phyloP scores from a whole-genome alignment of 2,113 vertebrate species.

The Thryonomys swinderianus region DNA sequence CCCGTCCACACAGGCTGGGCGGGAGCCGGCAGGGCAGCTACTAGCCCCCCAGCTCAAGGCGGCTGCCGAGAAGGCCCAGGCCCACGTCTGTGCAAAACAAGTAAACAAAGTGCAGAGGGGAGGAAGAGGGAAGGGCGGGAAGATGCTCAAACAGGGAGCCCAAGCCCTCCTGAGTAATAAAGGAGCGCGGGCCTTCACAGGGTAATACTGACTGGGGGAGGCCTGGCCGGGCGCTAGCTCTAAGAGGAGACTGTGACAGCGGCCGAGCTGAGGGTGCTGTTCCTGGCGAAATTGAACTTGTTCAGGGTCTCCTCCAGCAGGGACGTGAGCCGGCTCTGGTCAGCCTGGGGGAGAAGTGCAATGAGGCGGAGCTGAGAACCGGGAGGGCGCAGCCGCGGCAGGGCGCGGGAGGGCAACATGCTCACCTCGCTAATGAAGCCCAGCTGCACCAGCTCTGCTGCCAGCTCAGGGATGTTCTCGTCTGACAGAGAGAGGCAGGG shows the following conservation, averaged over 20 bases:
- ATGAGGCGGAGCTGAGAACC: not conserved
- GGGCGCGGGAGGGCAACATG: not conserved
- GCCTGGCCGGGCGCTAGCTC: slow-evolving; percentile 77
- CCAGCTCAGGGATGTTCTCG: slow-evolving; percentile 97
- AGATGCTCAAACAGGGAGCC: slow-evolving; percentile 59
- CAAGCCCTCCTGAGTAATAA: slow-evolving; percentile 47
- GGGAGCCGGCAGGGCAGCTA: slow-evolving; percentile 59
- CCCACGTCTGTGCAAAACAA: slow-evolving; percentile 81
- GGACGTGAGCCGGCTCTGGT: slow-evolving; percentile 94
- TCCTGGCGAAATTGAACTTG: slow-evolving; percentile 96
- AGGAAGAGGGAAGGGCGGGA: slow-evolving; percentile 40
- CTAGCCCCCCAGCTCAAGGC: slow-evolving; percentile 53
- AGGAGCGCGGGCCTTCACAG: slow-evolving; percentile 72
- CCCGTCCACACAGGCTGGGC: slow-evolving; percentile 70
- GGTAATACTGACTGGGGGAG: slow-evolving; percentile 82
- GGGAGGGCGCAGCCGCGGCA: not conserved
- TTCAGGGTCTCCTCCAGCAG: slow-evolving; percentile 98
- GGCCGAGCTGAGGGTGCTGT: slow-evolving; percentile 90
- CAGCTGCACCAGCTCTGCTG: slow-evolving; percentile 96
- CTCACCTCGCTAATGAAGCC: slow-evolving; percentile 98
- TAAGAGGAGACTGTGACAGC: slow-evolving; percentile 98
- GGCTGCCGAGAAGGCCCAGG: slow-evolving; percentile 78
- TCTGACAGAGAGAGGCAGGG: slow-evolving; percentile 84
- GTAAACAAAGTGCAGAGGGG: slow-evolving; percentile 86
- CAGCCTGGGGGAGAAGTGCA: slow-evolving; percentile 87